Percentiles rank a stretch among this genome's conserved stretches.
Evolutionary conservation across 2,797 vertebrate genomes (phyloP).

Genomic region (Notolabrus celidotus): DNA sequence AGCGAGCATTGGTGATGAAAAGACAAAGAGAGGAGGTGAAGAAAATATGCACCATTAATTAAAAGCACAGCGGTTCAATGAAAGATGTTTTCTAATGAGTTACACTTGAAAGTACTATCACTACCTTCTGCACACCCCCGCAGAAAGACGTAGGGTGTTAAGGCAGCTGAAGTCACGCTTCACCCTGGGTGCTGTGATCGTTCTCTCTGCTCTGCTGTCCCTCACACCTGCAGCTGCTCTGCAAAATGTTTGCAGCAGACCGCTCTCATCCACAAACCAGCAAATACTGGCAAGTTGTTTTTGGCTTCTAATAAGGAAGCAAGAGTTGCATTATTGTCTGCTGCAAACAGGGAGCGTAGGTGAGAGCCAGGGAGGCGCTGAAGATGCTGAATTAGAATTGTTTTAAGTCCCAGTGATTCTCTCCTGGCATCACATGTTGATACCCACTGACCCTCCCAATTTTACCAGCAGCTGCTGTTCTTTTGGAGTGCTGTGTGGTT

Average conservation of each 20-base stretch:
- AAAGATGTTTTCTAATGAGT: no score
- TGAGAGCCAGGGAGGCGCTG: no score
- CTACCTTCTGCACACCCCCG: no score
- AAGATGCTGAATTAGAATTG: background rate
- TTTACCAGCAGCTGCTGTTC: background rate
- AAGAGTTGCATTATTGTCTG: background rate
- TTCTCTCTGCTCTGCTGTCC: background rate
- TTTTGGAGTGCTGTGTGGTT: background rate
- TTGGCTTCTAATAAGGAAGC: background rate
- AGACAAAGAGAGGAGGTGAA: no score
- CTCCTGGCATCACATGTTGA: background rate
- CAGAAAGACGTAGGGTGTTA: no score
- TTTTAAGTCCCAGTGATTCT: background rate
- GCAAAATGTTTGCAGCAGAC: background rate
- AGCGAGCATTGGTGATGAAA: no score
- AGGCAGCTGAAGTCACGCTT: no score
- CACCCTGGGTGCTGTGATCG: no score
- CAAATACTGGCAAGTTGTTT: background rate
- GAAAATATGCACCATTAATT: no score
- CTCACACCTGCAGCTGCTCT: no score
- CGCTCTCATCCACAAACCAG: background rate
- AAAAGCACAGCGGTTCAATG: no score
- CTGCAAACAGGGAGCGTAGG: background rate
- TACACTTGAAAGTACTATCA: no score
- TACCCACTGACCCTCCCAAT: background rate